These are phyloP conservation scores for Hystrix brachyura DNA, from an alignment of 2,113 vertebrate genomes.

Conservation along the genomic window DNA sequence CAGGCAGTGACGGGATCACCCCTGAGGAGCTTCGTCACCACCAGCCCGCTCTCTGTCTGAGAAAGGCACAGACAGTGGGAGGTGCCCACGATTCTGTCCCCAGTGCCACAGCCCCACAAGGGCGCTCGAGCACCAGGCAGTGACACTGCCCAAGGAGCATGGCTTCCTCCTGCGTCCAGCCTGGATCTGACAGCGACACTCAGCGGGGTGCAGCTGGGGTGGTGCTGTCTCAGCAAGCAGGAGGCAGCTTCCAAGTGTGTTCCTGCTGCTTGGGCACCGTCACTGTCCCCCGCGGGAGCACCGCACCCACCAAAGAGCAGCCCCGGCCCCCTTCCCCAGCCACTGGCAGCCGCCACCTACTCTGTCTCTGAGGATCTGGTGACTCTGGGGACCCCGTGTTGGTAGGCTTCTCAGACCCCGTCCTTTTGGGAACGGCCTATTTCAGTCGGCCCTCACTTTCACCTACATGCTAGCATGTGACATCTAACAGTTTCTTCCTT, in stretches of 20 bases:
- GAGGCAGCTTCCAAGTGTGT: neutral
- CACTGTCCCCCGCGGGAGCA: neutral
- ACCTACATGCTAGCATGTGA: neutral
- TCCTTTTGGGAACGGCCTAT: neutral
- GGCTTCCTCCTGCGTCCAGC: neutral
- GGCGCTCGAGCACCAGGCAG: neutral
- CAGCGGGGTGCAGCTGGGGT: neutral
- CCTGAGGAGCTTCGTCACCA: neutral
- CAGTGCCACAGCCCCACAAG: neutral
- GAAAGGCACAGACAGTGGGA: neutral
- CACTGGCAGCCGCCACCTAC: neutral
- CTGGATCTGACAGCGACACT: neutral
- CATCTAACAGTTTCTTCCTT: neutral
- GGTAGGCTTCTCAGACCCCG: neutral
- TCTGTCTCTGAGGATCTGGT: neutral
- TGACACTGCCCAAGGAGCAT: accelerated
- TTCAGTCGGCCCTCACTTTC: neutral
- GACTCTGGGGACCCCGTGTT: no score
- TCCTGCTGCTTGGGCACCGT: neutral
- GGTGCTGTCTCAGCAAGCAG: neutral
- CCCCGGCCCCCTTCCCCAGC: accelerated
- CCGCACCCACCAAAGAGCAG: neutral
- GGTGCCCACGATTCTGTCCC: neutral
- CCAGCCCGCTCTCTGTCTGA: neutral
- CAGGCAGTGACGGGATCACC: neutral